Evolutionary conservation across 2,797 vertebrate genomes (phyloP), one percentile per base, ranked within the genome.

Genomic region (Leptoclinus maculatus): DNA sequence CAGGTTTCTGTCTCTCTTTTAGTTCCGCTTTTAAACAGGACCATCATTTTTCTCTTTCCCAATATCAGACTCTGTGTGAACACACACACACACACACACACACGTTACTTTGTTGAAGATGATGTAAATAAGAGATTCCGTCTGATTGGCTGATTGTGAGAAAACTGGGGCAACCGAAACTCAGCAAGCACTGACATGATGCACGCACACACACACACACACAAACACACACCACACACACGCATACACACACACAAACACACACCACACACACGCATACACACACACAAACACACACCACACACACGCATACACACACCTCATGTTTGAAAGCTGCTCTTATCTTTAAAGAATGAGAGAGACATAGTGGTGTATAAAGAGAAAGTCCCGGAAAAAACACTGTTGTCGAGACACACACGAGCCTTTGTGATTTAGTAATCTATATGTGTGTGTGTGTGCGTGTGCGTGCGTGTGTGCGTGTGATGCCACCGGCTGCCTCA

Each of bases 21-120:
- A 80, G 56, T 88, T 92, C 86, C 88, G 84, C 86, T 88, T 90
- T 87, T 70, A 47, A 75, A 80, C 69, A 65, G 58, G 36, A 1
- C 34, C 12, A 2, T 66, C 5, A 67, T 83, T 85, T 89, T 76
- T 80, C 59, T 78, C 57, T 83, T 83, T 82, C 59, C 75, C 63
- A 82, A 80, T 78, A 76, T 78, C 41, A 59, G 4, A 64, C 41
- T 27, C 21, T 70, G n/a, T 49, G 41, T n/a, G 23, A 12, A 66
- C 23, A 60, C 17, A 71, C 45, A 71, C 41, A 79, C 63, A 76
- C 64, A 47, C 47, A 49, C 47, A 4, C 47, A 49, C 47, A 49
- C 67, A 49, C 25, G 6, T 29, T 29, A 41, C 66, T 75, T 73
- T 80, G 71, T 68, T 32, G 21, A 72, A 29, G 23, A 47, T 0